phyloP scores from a whole-genome alignment of 2,888 invertebrate genomes.

The Eupithecia subfuscata region DNA sequence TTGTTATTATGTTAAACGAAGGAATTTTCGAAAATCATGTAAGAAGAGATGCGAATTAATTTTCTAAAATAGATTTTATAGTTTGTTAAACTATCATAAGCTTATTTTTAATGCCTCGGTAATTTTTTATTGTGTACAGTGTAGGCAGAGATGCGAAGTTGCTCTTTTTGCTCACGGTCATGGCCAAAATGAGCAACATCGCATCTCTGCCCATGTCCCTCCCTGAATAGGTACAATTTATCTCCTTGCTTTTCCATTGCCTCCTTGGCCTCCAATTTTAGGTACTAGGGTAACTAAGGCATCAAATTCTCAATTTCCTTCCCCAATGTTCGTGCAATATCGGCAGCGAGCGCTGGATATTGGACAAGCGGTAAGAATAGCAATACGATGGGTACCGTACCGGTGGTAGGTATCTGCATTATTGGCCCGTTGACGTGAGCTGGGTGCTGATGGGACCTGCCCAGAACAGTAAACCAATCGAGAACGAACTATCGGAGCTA shows the following conservation, averaged over 20 bases:
- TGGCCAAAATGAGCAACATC: too few species aligned
- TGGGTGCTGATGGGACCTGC: constrained; percentile 49
- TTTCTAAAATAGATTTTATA: too few species aligned
- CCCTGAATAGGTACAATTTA: not conserved
- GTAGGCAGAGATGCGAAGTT: too few species aligned
- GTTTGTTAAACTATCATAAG: too few species aligned
- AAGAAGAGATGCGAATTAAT: too few species aligned
- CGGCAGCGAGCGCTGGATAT: constrained; percentile 12
- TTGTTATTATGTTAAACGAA: too few species aligned
- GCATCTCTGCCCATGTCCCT: too few species aligned
- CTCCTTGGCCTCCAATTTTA: not conserved
- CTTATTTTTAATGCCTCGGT: too few species aligned
- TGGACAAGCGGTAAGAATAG: constrained; percentile 61
- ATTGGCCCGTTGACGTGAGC: constrained; percentile 58
- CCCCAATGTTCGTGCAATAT: constrained; percentile 32
- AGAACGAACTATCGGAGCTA: not conserved
- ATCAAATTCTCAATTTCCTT: constrained; percentile 18
- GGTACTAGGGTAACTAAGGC: constrained; percentile 7
- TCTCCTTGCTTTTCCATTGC: not conserved
- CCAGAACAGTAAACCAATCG: constrained; percentile 27
- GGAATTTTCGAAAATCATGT: too few species aligned
- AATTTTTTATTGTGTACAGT: too few species aligned
- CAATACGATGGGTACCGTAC: constrained; percentile 57
- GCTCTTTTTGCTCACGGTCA: too few species aligned
- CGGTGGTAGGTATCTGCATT: constrained; percentile 54